Evolutionary conservation across 2,888 invertebrate genomes (phyloP).

Genomic region (Nephrotoma appendiculata): DNA sequence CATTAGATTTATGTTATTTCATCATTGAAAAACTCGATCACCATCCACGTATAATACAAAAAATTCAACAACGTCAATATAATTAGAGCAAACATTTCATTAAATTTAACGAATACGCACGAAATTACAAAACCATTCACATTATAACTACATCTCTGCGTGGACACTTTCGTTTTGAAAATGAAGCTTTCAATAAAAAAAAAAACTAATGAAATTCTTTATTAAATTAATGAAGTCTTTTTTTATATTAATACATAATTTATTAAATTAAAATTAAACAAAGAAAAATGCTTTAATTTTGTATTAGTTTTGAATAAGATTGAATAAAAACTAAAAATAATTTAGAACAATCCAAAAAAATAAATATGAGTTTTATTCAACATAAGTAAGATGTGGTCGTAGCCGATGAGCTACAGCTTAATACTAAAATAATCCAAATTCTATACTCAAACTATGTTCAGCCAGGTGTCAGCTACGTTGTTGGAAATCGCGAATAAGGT

Average conservation of each 20-base stretch:
- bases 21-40: background rate
- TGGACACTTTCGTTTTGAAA: background rate
- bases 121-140: background rate
- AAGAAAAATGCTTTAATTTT: background rate
- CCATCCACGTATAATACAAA: background rate
- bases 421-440: no score
- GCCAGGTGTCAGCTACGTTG: no score
- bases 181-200: background rate
- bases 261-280: background rate
- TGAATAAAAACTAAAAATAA: background rate
- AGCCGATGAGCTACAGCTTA: no score
- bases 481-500: no score
- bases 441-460: no score
- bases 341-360: background rate
- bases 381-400: no score
- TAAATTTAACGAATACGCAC: background rate
- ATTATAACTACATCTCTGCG: background rate
- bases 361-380: background rate
- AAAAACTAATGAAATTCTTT: background rate
- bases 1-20: background rate
- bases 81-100: background rate
- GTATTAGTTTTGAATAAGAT: background rate
- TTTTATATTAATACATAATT: background rate
- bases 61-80: background rate
- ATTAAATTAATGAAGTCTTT: background rate